Evolutionary conservation across 2,113 vertebrate species (phyloP).

Genomic region (Dascyllus trimaculatus): DNA sequence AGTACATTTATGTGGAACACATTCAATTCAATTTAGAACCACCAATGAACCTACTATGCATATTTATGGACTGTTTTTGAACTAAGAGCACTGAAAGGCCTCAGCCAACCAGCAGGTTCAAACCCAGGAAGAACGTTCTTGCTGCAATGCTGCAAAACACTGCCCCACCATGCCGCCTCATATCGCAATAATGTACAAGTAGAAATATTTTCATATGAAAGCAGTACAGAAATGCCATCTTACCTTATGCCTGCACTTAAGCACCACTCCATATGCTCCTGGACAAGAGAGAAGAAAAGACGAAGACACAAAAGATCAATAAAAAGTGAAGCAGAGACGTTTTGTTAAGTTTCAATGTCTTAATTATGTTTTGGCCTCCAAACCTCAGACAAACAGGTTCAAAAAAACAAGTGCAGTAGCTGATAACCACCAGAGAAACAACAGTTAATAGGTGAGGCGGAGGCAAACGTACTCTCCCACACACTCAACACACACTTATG

Average conservation of each 20-base stretch:
- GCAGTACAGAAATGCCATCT: slow-evolving; percentile 64
- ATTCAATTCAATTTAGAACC: too few species aligned
- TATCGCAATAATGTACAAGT: neutral
- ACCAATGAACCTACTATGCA: too few species aligned
- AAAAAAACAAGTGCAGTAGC: slow-evolving; percentile 36
- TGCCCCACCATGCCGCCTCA: neutral
- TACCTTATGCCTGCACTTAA: slow-evolving; percentile 99
- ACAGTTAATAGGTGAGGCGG: slow-evolving; percentile 40
- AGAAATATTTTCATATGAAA: neutral
- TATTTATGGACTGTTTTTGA: too few species aligned
- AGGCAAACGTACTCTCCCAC: slow-evolving; percentile 44
- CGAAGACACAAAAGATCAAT: slow-evolving; percentile 34
- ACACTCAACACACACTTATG: slow-evolving; percentile 32
- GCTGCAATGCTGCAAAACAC: too few species aligned
- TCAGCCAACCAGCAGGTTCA: too few species aligned
- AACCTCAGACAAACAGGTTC: slow-evolving; percentile 27
- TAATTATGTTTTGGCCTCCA: slow-evolving; percentile 40
- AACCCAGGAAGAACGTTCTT: too few species aligned
- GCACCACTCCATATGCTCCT: slow-evolving; percentile 99
- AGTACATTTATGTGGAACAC: too few species aligned
- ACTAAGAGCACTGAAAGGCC: too few species aligned
- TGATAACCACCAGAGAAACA: slow-evolving; percentile 43
- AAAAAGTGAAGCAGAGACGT: slow-evolving; percentile 10
- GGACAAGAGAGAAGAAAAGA: slow-evolving; percentile 27
- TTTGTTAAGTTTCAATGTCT: slow-evolving; percentile 20